Evolutionary conservation across 2,797 vertebrate genomes (phyloP).

Genomic region (Odontamblyopus rebecca): DNA sequence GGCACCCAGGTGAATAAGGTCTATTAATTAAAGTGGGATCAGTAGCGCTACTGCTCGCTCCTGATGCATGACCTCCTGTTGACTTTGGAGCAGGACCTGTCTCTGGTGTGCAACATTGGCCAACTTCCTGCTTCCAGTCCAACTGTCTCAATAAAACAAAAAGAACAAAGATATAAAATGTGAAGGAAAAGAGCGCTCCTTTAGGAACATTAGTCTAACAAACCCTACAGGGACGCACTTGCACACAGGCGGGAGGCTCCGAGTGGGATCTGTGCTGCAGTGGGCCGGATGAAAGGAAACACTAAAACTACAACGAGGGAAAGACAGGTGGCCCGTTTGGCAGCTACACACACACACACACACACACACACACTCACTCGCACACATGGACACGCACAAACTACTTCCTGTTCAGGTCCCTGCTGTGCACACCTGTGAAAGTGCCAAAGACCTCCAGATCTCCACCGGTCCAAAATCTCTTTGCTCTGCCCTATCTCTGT

Average conservation of each 20-base stretch:
- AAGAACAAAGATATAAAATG: constrained; percentile 75
- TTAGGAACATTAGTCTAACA: constrained; percentile 72
- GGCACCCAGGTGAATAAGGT: constrained; percentile 64
- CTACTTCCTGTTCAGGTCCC: constrained; percentile 50
- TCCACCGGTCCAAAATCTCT: constrained; percentile 26
- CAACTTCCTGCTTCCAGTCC: constrained; percentile 71
- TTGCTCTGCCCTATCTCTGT: constrained; percentile 16
- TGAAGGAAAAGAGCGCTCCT: constrained; percentile 69
- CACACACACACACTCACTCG: neutral
- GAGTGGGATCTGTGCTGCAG: constrained; percentile 76
- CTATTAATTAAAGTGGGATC: constrained; percentile 75
- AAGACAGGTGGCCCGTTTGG: constrained; percentile 75
- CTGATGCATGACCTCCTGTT: constrained; percentile 73
- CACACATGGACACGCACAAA: constrained; percentile 33
- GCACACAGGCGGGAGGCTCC: constrained; percentile 65
- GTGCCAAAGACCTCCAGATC: constrained; percentile 61
- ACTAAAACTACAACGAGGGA: constrained; percentile 79
- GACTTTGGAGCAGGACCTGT: constrained; percentile 70
- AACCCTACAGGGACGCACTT: constrained; percentile 25
- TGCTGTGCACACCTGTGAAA: constrained; percentile 77
- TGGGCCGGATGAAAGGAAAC: constrained; percentile 78
- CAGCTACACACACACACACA: constrained; percentile 51
- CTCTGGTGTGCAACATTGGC: constrained; percentile 64
- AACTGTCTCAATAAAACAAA: constrained; percentile 77
- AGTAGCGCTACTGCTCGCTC: constrained; percentile 65